phyloP scores from a whole-genome alignment of 1,140 invertebrate genomes.

The Temnothorax longispinosus region DNA sequence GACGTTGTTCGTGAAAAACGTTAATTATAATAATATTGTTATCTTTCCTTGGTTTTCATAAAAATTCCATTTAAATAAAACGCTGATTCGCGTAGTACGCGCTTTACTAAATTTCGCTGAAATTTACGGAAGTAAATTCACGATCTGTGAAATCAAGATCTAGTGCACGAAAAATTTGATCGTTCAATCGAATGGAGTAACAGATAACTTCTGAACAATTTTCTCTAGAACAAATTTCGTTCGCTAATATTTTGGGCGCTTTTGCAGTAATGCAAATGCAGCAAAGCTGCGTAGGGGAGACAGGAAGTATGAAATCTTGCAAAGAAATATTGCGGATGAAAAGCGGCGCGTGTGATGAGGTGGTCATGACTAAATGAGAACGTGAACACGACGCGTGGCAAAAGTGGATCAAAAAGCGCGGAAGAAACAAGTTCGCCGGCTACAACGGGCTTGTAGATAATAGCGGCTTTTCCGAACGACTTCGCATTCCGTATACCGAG shows the following conservation, averaged over 20 bases:
- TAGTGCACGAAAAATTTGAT: background rate
- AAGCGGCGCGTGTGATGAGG: background rate
- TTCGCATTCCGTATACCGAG: slow-evolving; percentile 21
- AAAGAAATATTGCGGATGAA: background rate
- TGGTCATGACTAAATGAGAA: background rate
- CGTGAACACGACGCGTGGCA: background rate
- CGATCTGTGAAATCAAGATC: background rate
- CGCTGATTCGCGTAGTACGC: background rate
- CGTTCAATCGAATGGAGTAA: background rate
- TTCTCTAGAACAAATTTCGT: background rate
- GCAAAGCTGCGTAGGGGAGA: background rate
- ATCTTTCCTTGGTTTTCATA: background rate
- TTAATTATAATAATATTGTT: background rate
- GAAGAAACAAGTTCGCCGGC: background rate
- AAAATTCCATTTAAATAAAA: background rate
- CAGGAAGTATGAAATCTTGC: background rate
- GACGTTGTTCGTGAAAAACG: slow-evolving; percentile 61
- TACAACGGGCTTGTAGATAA: background rate
- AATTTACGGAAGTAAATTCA: background rate
- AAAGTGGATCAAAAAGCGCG: slow-evolving; percentile 35
- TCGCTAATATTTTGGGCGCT: background rate
- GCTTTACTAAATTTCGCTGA: background rate
- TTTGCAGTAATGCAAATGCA: background rate
- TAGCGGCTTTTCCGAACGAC: slow-evolving; percentile 39
- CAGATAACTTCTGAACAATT: background rate